These are phyloP conservation scores for Axinella damicornis DNA, from an alignment of 37 sponge, comb jelly and placozoan genomes.

Conservation along the genomic window DNA sequence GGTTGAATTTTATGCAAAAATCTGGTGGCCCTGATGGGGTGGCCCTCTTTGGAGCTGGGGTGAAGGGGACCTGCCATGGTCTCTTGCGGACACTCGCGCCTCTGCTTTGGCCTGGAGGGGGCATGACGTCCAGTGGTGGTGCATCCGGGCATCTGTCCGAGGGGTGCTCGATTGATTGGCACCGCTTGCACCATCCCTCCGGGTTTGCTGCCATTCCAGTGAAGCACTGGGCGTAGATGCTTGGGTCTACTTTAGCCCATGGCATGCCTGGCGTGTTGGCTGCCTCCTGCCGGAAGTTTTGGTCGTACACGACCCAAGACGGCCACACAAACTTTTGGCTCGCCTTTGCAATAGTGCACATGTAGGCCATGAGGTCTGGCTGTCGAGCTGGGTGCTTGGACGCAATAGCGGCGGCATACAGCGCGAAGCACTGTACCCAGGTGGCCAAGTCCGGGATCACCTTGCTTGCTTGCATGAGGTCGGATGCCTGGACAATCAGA, in stretches of 20 bases:
- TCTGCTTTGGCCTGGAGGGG: too few relatives aligned
- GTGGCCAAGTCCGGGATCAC: conserved; percentile 52
- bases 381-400: conserved; percentile 5
- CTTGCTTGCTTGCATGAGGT: conserved; percentile 24
- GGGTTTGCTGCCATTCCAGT: background rate
- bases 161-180: conserved; percentile 22
- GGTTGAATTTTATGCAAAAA: conserved; percentile 24
- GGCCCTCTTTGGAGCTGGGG: background rate
- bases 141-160: conserved; percentile 13
- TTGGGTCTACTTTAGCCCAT: conserved; percentile 45
- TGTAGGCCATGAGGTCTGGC: conserved; percentile 46
- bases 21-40: too few relatives aligned
- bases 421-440: conserved; percentile 52
- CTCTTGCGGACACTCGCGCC: too few relatives aligned
- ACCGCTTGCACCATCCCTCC: conserved; percentile 24
- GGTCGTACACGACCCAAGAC: conserved; percentile 49
- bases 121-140: too few relatives aligned
- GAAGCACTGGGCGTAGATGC: conserved; percentile 48
- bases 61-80: background rate
- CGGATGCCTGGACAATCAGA: conserved; percentile 46
- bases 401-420: conserved; percentile 14
- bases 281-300: conserved; percentile 55
- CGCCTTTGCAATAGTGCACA: conserved; percentile 14
- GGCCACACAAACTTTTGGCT: conserved; percentile 32
- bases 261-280: background rate